Evolutionary conservation across 2,888 invertebrate species (phyloP), one percentile per base, ranked within the genome.

Genomic region (Cephus spinipes): DNA sequence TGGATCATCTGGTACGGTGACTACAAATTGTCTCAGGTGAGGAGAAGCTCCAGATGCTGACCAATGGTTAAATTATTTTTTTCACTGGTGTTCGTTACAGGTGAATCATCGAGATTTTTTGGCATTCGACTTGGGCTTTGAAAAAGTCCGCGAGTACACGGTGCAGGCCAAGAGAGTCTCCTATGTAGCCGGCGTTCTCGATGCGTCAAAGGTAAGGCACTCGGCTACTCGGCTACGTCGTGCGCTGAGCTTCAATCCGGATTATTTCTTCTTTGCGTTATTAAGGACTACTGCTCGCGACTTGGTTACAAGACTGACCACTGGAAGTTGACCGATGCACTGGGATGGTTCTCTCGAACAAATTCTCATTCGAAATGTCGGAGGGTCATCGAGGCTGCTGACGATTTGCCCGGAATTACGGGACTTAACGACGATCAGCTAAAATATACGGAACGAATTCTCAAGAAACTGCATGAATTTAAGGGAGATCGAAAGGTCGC

Each of bases 1-100:
- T 90, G 90, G 91, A 89, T 91, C 12, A 86, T 90, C 83, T 90
- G 91, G 90, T 91, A 91, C 79, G 91, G 90, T 1, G 91, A 91
- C 81, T 87, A 86, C 68, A 84, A 85, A 55, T 81, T 90, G 79
- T 90, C 90, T 2, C 85, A 90, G 86, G 90, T 91, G 82, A 83
- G 40, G 15, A 15, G 40, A 15, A 6, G 4, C 40, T 15, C 40
- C 1, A 15, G 40, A 55, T 2, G 2, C 55, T 9, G 23, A 9
- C 12, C 35, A 35, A 35, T 12, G 3, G 12, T 35, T 12, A 0
- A 12, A 35, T 35, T 35, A 35, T 1, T 35, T 35, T 35, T 12
- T 35, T 23, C 6, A 55, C 23, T 23, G 23, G 0, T 23, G 23
- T 23, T 23, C 6, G 68, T 77, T 77, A 9, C 34, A 89, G 89